Conservation (phyloP, 2,113 vertebrate genomes). For the Heterotilapia buettikoferi region DNA sequence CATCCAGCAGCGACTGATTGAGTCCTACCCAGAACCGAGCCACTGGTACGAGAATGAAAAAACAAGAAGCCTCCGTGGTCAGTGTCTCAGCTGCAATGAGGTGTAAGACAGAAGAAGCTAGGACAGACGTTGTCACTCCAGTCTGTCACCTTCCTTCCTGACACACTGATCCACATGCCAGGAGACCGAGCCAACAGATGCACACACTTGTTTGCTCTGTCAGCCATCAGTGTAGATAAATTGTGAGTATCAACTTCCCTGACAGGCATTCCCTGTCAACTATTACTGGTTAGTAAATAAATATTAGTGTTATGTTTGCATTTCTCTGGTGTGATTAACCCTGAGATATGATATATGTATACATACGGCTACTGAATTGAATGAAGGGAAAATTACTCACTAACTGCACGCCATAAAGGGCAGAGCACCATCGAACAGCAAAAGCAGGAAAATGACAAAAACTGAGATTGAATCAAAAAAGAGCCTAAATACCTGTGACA, state of each 20-base stretch:
- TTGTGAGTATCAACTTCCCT: not conserved
- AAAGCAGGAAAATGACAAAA: not conserved
- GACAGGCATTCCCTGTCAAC: not conserved
- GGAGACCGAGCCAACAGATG: constrained; percentile 9
- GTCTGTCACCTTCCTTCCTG: constrained; percentile 3
- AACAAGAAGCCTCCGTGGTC: not conserved
- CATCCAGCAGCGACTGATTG: not conserved
- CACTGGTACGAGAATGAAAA: not conserved
- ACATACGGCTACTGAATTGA: not conserved
- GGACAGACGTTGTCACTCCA: constrained; percentile 16
- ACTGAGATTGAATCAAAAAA: not conserved
- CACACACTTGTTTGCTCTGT: not conserved
- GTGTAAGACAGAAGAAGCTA: not conserved
- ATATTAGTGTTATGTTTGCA: not conserved
- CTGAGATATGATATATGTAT: not conserved
- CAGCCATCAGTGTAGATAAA: not conserved
- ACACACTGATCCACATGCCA: not conserved
- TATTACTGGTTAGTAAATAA: not conserved
- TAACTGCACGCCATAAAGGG: not conserved
- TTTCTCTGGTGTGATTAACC: not conserved
- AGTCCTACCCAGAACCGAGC: not conserved
- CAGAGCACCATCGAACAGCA: not conserved
- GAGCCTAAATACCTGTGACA: not conserved
- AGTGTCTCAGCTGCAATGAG: constrained; percentile 1
- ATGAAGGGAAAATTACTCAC: not conserved